Evolutionary conservation across 2,113 vertebrate species (phyloP), one percentile per base, ranked within the genome.

Genomic region (Scartelaos histophorus): DNA sequence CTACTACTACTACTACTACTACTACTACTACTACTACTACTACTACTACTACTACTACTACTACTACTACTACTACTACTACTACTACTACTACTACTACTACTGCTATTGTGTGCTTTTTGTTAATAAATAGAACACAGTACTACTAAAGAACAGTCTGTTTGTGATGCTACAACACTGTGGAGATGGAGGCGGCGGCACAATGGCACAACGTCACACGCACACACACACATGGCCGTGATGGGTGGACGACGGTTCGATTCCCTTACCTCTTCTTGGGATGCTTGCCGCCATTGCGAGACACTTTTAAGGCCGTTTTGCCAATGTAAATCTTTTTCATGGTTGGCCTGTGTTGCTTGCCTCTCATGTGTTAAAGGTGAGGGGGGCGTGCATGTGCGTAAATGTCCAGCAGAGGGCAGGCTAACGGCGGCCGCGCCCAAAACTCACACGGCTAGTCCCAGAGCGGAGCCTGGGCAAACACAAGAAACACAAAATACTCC

Each of bases 311-410:
- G 82, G 92, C 92, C 13, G 93, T 94, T 92, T 94, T 94, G 81
- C 93, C 93, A 88, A 94, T 93, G 90, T 94, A 94, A 82, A 94
- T 93, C 90, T 94, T 94, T 92, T 94, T 94, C 93, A 94, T 94
- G 92, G 90, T 93, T 91, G 91, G 82, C 74, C 89, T 90, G 76
- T 90, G 91, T 90, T 92, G 83, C 87, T 83, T 89, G 78, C 86
- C 87, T 89, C 88, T 90, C 90, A 91, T 92, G 88, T 89, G 89
- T 91, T 91, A 83, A 88, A 88, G 84, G 80, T 82, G 73, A 78
- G 66, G 80, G 85, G 73, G 74, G 82, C 73, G 74, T 74, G 78
- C 84, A 80, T 84, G 82, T 73, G 78, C 74, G 71, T 82, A 82
- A 77, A 72, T 68, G 79, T 85, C 65, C 78, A 70, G 77, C 77